phyloP scores from a whole-genome alignment of 2,113 vertebrate genomes.

The Oncorhynchus clarkii region DNA sequence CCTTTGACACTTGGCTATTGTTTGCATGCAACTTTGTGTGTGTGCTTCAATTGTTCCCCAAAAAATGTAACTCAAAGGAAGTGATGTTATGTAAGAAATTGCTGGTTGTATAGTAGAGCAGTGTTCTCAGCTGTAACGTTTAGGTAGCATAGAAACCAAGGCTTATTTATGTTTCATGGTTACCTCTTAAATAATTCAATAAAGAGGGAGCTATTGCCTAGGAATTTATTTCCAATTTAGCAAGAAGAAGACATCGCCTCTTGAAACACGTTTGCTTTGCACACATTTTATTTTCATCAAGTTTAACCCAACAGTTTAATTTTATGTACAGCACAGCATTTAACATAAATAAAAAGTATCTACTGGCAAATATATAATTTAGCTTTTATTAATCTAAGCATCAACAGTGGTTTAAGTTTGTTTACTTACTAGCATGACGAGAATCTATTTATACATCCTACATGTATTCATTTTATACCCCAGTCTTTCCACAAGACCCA shows the following conservation, averaged over 20 bases:
- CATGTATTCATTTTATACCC: no score
- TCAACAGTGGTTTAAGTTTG: no score
- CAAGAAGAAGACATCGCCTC: constrained; percentile 39
- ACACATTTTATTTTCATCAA: constrained; percentile 20
- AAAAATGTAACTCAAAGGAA: background rate
- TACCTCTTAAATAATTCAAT: constrained; percentile 62
- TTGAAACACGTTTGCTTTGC: constrained; percentile 14
- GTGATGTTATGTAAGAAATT: background rate
- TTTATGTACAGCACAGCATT: constrained; percentile 22
- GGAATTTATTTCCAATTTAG: constrained; percentile 52
- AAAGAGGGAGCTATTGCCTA: constrained; percentile 50
- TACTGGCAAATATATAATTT: no score
- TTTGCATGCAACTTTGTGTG: background rate
- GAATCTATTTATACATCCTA: no score
- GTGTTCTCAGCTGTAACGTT: background rate
- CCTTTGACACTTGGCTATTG: background rate
- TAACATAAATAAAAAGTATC: no score
- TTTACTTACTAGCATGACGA: no score
- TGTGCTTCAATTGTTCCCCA: background rate
- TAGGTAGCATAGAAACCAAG: constrained; percentile 30
- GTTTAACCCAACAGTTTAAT: constrained; percentile 18
- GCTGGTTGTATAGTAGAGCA: constrained; percentile 10
- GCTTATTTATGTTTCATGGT: constrained; percentile 63
- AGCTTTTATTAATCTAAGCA: no score
- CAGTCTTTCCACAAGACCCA: no score